Evolutionary conservation across 2,888 invertebrate species (phyloP).

Genomic region (Oligia fasciuncula): DNA sequence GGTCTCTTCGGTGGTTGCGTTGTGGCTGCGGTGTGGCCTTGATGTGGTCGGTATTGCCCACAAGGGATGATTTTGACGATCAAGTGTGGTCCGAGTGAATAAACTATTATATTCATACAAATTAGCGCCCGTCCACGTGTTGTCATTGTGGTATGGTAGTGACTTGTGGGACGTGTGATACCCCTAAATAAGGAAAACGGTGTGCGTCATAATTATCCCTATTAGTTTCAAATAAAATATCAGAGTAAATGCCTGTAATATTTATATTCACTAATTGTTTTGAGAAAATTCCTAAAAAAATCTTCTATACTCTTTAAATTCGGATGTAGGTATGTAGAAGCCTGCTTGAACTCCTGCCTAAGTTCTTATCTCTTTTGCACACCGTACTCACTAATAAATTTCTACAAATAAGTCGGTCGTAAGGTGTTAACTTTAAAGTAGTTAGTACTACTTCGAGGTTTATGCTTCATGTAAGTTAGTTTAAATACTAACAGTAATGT

Average conservation of each 20-base stretch:
- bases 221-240: neutral
- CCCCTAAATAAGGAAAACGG: neutral
- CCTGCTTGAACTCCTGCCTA: neutral
- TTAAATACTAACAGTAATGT: conserved; percentile 6
- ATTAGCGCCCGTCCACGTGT: too few relatives aligned
- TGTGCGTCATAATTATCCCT: neutral
- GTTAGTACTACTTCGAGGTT: conserved; percentile 34
- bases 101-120: too few relatives aligned
- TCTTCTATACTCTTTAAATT: neutral
- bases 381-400: conserved; percentile 35
- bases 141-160: too few relatives aligned
- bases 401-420: conserved; percentile 23
- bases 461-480: conserved; percentile 7
- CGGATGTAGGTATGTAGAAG: neutral
- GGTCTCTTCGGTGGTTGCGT: too few relatives aligned
- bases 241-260: neutral
- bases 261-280: neutral
- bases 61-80: neutral
- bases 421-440: conserved; percentile 16
- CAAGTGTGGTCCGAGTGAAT: neutral
- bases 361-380: conserved; percentile 8
- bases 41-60: neutral
- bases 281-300: neutral
- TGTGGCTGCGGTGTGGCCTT: neutral
- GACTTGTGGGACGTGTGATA: neutral